Percentiles rank a stretch among this genome's conserved stretches.
Evolutionary conservation across 2,888 invertebrate genomes (phyloP).

Genomic region (Clivina fossor): DNA sequence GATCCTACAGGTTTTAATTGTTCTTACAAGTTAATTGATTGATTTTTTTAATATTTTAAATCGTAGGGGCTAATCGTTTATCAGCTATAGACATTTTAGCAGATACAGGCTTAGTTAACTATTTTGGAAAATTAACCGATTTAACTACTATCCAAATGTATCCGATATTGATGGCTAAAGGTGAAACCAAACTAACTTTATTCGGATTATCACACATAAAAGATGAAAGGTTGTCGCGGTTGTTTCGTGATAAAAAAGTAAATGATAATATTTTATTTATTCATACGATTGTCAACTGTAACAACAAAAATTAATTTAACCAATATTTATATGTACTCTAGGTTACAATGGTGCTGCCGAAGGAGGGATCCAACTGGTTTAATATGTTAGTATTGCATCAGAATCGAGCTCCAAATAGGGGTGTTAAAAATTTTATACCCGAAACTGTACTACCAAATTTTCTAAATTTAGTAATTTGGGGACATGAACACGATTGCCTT

Average conservation of each 20-base stretch:
- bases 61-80: constrained; percentile 59
- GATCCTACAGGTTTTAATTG: constrained; percentile 86
- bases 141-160: constrained; percentile 69
- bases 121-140: constrained; percentile 90
- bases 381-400: constrained; percentile 92
- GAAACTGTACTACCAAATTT: constrained; percentile 79
- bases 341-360: constrained; percentile 66
- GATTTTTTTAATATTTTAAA: too few relatives aligned
- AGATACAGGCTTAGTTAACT: constrained; percentile 86
- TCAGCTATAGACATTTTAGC: constrained; percentile 88
- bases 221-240: constrained; percentile 82
- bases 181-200: constrained; percentile 78
- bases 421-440: constrained; percentile 77
- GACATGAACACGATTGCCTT: constrained; percentile 94
- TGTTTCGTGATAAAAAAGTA: constrained; percentile 75
- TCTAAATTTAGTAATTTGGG: constrained; percentile 93
- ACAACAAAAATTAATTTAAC: too few relatives aligned
- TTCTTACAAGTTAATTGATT: too few relatives aligned
- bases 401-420: constrained; percentile 78
- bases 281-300: too few relatives aligned
- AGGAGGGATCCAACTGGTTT: constrained; percentile 76
- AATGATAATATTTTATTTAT: neutral
- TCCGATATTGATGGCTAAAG: constrained; percentile 84
- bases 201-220: constrained; percentile 94
- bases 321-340: too few relatives aligned